Conservation (phyloP, 2,797 vertebrate species). For the Acipenser transmontanus region DNA sequence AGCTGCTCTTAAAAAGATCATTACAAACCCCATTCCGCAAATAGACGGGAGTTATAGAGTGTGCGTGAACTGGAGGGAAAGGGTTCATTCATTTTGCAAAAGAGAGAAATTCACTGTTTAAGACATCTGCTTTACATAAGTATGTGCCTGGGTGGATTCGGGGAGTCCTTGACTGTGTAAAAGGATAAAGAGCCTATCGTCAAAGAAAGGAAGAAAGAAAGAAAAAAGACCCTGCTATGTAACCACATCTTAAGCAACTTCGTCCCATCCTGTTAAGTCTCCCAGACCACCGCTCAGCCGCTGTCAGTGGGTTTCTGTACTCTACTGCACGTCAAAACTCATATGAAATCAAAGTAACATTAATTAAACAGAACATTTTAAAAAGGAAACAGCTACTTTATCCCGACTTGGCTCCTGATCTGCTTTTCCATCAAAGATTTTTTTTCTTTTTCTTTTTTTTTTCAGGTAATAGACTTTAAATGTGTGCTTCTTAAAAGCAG, state of each 20-base stretch:
- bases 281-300: neutral
- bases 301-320: constrained; percentile 42
- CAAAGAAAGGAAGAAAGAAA: too few species aligned
- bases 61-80: too few species aligned
- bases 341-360: constrained; percentile 42
- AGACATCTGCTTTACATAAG: too few species aligned
- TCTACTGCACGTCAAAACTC: constrained; percentile 41
- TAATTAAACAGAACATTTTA: constrained; percentile 48
- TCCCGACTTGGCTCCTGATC: constrained; percentile 23
- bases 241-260: neutral
- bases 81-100: too few species aligned
- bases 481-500: neutral
- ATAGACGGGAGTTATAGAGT: too few species aligned
- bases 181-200: neutral
- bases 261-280: neutral
- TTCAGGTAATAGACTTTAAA: neutral
- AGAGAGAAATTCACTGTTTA: too few species aligned
- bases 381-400: constrained; percentile 41
- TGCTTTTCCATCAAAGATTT: constrained; percentile 38
- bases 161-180: too few species aligned
- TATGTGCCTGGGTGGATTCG: too few species aligned
- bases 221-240: neutral
- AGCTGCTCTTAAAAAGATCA: too few species aligned
- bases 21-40: too few species aligned
- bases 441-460: neutral